phyloP scores from a whole-genome alignment of 2,888 invertebrate genomes.

The Hypsopygia costalis region DNA sequence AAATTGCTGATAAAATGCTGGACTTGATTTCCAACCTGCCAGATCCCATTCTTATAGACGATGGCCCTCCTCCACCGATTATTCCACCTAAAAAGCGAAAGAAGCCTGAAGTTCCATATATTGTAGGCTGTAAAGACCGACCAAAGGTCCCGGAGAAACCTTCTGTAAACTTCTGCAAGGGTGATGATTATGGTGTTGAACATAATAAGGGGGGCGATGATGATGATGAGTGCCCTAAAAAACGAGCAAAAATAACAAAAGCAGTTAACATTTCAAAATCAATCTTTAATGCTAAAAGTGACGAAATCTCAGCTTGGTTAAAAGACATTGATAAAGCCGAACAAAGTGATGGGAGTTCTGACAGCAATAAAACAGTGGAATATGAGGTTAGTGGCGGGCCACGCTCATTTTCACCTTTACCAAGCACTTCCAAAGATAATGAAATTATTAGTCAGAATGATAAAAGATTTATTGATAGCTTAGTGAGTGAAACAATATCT shows the following conservation, averaged over 20 bases:
- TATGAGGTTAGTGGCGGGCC: constrained; percentile 13
- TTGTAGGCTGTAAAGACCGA: constrained; percentile 35
- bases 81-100: constrained; percentile 30
- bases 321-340: constrained; percentile 16
- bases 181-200: constrained; percentile 29
- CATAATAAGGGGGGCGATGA: constrained; percentile 20
- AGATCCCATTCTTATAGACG: constrained; percentile 12
- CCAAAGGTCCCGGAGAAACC: constrained; percentile 21
- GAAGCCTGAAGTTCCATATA: constrained; percentile 30
- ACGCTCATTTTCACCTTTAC: constrained; percentile 37
- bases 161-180: constrained; percentile 25
- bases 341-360: constrained; percentile 26
- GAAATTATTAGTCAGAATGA: constrained; percentile 42
- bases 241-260: constrained; percentile 19
- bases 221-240: constrained; percentile 15
- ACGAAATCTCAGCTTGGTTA: constrained; percentile 26
- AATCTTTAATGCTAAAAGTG: constrained; percentile 33
- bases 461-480: constrained; percentile 34
- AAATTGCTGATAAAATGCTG: constrained; percentile 20
- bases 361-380: constrained; percentile 28
- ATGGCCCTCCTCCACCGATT: constrained; percentile 21
- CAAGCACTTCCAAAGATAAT: constrained; percentile 46
- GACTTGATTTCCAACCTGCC: constrained; percentile 20
- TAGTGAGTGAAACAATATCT: constrained; percentile 13
- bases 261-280: constrained; percentile 29